These are phyloP conservation scores for Ophioderma brevispina DNA, from an alignment of 35 echinoderm and acorn worm genomes.

Conservation along the genomic window DNA sequence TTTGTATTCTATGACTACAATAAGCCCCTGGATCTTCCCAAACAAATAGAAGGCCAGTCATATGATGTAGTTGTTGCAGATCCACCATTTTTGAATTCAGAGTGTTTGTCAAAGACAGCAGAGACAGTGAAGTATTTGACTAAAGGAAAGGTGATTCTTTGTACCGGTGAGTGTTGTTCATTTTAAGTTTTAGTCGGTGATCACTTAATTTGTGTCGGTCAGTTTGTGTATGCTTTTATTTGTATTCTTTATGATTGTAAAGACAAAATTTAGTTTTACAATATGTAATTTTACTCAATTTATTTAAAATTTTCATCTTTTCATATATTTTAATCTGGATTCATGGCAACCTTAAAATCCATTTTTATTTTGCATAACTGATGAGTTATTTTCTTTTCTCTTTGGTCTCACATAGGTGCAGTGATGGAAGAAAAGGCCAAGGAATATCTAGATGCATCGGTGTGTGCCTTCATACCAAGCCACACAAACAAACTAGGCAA, in stretches of 20 bases:
- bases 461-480: slow-evolving; percentile 65
- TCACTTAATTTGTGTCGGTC: too few species aligned
- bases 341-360: neutral
- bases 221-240: too few species aligned
- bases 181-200: neutral
- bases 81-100: slow-evolving; percentile 66
- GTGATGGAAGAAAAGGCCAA: slow-evolving; percentile 55
- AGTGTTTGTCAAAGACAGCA: slow-evolving; percentile 48
- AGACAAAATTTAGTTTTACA: neutral
- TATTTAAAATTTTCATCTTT: too few species aligned
- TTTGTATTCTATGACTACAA: slow-evolving; percentile 84
- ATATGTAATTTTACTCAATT: too few species aligned
- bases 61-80: slow-evolving; percentile 77
- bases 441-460: slow-evolving; percentile 14
- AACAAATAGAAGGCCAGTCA: slow-evolving; percentile 29
- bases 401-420: slow-evolving; percentile 54
- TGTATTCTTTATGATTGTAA: neutral
- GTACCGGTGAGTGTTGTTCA: slow-evolving; percentile 49
- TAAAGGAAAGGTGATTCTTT: slow-evolving; percentile 66
- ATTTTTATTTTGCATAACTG: neutral
- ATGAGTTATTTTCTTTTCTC: neutral
- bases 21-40: slow-evolving; percentile 53
- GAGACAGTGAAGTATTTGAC: slow-evolving; percentile 61
- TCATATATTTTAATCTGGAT: too few species aligned
- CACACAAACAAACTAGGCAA: slow-evolving; percentile 73